Evolutionary conservation across 2,797 vertebrate species (phyloP), one percentile per base, ranked within the genome.

Genomic region (Danio jaintianensis): DNA sequence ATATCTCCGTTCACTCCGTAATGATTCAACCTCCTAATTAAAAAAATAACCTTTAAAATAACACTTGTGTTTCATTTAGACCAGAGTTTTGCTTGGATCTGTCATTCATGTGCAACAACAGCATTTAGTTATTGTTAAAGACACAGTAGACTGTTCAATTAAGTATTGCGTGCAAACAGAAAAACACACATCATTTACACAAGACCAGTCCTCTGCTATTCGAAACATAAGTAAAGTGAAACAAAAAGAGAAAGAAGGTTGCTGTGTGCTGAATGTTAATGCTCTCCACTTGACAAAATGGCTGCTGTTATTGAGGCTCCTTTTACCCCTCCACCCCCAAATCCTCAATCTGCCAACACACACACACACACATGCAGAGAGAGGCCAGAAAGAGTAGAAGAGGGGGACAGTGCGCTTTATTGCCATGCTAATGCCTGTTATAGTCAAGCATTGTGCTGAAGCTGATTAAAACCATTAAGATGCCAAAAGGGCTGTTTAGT

Each of bases 381-480:
- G 50, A 36, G 55, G 67, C 56, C 59, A 4, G 18, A 18, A 16
- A 42, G 69, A 79, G 45, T 36, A 66, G 55, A 22, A 42, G 52
- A 40, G 29, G 45, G 64, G 43, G 62, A 52, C 38, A 18, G 18
- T 43, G 66, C 20, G 20, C 38, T 55, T 72, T 76, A 81, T 73
- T 68, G 79, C 73, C 85, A 80, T 69, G 70, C 68, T 81, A 80
- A 78, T 75, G 69, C 50, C 83, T 38, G 40, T 52, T 74, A 47
- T 80, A 42, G 73, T 58, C 13, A 38, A 53, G 38, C 47, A 72
- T 72, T 72, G 69, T 64, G 50, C 72, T 75, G 11, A 68, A 83
- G 76, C 20, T 43, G 58, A 78, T 55, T 67, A 69, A 61, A 61
- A 66, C 71, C 73, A 63, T 62, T 42, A 74, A 45, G 55, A 47